phyloP scores from a whole-genome alignment of 2,113 vertebrate genomes.

The Pituophis catenifer region DNA sequence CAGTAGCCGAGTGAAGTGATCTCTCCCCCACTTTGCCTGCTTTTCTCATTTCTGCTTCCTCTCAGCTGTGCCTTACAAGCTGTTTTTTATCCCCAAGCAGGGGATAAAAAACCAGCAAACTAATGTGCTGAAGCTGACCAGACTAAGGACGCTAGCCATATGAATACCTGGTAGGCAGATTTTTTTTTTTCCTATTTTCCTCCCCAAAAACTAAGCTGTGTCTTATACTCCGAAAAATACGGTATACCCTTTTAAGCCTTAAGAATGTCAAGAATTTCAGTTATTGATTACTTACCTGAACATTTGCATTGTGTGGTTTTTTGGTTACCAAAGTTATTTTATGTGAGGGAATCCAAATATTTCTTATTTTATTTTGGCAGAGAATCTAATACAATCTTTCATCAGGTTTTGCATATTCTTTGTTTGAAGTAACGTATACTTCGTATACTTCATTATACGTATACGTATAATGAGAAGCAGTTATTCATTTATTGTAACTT shows the following conservation, averaged over 20 bases:
- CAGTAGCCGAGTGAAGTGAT: too few relatives aligned
- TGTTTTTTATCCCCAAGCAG: too few relatives aligned
- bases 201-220: too few relatives aligned
- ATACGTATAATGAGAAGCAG: constrained; percentile 21
- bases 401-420: constrained; percentile 39
- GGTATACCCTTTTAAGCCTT: neutral
- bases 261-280: neutral
- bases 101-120: too few relatives aligned
- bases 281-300: neutral
- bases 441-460: neutral
- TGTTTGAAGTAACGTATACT: constrained; percentile 47
- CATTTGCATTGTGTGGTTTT: neutral
- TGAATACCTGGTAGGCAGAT: too few relatives aligned
- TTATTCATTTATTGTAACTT: constrained; percentile 52
- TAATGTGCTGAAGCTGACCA: too few relatives aligned
- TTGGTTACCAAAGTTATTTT: neutral
- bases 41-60: too few relatives aligned
- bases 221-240: too few relatives aligned
- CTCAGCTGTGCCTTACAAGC: too few relatives aligned
- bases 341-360: constrained; percentile 49
- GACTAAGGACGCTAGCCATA: too few relatives aligned
- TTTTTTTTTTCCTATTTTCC: too few relatives aligned
- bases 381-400: constrained; percentile 40
- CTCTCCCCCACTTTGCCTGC: too few relatives aligned
- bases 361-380: constrained; percentile 48